phyloP scores from a whole-genome alignment of 1,140 invertebrate species.

The Eumaeus atala region DNA sequence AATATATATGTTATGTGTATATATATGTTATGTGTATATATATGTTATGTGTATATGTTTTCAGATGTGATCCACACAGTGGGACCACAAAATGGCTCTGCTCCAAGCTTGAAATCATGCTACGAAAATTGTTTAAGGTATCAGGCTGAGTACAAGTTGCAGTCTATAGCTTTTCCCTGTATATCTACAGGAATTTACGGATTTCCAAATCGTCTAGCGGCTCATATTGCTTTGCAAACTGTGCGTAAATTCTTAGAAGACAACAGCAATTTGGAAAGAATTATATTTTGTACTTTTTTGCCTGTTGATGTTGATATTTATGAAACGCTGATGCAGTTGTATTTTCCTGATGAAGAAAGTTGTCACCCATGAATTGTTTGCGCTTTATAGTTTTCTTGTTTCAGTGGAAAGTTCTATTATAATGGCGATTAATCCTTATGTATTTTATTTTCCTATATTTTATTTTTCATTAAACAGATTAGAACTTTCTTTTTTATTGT shows the following conservation, averaged over 20 bases:
- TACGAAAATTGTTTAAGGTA: conserved; percentile 81
- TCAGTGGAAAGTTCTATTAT: too few relatives aligned
- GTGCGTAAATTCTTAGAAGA: conserved; percentile 81
- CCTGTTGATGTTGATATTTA: conserved; percentile 84
- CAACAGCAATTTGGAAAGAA: conserved; percentile 79
- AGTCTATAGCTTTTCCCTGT: conserved; percentile 87
- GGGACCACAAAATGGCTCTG: conserved; percentile 84
- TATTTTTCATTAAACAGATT: too few relatives aligned
- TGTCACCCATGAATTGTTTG: too few relatives aligned
- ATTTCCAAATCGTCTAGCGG: conserved; percentile 85
- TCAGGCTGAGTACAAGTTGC: conserved; percentile 77
- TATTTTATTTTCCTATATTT: too few relatives aligned
- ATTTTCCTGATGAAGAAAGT: conserved; percentile 75
- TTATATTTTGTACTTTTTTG: conserved; percentile 89
- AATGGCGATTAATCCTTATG: too few relatives aligned
- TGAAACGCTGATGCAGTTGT: conserved; percentile 81
- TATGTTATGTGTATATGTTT: too few relatives aligned
- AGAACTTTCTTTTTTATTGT: too few relatives aligned
- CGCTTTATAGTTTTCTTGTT: too few relatives aligned
- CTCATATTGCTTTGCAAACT: conserved; percentile 81
- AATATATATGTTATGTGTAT: too few relatives aligned
- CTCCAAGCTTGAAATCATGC: conserved; percentile 78
- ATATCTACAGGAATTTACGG: conserved; percentile 92
- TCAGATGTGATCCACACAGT: conserved; percentile 90
- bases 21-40: too few relatives aligned